Base-by-base conservation (phyloP, 2,113 vertebrate species). In the Rhizomys pruinosus region DNA sequence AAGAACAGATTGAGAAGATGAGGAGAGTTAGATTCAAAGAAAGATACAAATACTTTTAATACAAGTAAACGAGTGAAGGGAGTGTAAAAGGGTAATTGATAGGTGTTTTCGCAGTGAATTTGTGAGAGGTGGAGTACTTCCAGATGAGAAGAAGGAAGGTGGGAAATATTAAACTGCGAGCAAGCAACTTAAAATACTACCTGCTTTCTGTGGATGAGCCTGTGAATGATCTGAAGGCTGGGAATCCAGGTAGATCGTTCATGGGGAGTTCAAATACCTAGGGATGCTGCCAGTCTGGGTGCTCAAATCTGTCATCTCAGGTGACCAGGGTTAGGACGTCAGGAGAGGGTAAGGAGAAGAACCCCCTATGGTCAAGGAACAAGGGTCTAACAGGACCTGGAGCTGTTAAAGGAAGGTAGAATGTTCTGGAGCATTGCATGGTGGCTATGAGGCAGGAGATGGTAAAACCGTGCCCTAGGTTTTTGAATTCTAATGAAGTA, bases 401-500 rank as follows among this genome's bases (percentile, higher is more conserved):
- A 37, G 52, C 3, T 25, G 23, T 39, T 34, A 42, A 76, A 82
- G 34, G 52, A 47, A 34, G 4, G 27, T 10, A 78, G 32, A 42
- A 29, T 20, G 12, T 7, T 13, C 27, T 37, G 29, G 72, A 79
- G 61, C 27, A 44, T 4, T 34, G 11, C 1, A 47, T 17, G 37
- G 20, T 10, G 6, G 63, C 22, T 55, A 37, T n/a, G 29, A 23
- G 42, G 34, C 39, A 74, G 37, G 52, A 0, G 78, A 23, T 25
- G 1, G 25, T 6, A 32, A 42, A 19, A 5, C 7, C 7, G 3
- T 0, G 10, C 7, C 47, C 11, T 27, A 23, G 37, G 44, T 19
- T 73, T 68, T 42, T 44, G 17, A 69, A 71, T 44, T 57, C 0
- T 17, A 82, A n/a, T 10, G 76, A 44, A 25, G 2, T 7, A 20